Evolutionary conservation across 1,140 invertebrate species (phyloP).

Genomic region (Drosophila virilis): DNA sequence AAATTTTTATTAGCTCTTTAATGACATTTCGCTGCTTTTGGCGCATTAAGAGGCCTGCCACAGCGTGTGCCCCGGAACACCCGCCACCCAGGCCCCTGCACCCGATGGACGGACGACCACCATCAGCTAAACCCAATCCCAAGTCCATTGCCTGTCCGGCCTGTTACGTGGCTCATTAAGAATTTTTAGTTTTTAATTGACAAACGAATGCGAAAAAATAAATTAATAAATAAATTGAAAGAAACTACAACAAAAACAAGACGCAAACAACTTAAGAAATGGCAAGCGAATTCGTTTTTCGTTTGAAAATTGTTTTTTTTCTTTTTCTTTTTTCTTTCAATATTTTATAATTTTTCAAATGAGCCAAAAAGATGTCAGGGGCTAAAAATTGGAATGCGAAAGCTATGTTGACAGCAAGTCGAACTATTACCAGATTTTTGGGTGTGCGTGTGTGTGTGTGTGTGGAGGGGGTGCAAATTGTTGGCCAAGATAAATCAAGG

Average conservation of each 20-base stretch:
- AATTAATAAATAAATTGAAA: slow-evolving; percentile 36
- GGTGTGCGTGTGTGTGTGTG: background rate
- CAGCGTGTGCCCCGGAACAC: background rate
- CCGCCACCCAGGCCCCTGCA: background rate
- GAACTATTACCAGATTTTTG: slow-evolving; percentile 25
- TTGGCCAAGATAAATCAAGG: slow-evolving; percentile 21
- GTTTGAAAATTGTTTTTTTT: background rate
- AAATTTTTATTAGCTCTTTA: slow-evolving; percentile 73
- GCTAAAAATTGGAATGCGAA: slow-evolving; percentile 53
- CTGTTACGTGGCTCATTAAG: slow-evolving; percentile 80
- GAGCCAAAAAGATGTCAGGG: slow-evolving; percentile 56
- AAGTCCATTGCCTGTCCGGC: slow-evolving; percentile 34
- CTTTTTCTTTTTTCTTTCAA: slow-evolving; percentile 31
- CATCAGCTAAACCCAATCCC: background rate
- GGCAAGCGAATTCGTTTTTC: slow-evolving; percentile 26
- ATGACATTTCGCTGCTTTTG: slow-evolving; percentile 70
- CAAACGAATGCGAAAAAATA: slow-evolving; percentile 47
- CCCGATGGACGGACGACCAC: background rate
- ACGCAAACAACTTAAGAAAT: slow-evolving; percentile 11
- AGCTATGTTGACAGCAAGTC: slow-evolving; percentile 51
- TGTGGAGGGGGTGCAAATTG: background rate
- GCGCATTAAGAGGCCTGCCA: slow-evolving; percentile 35
- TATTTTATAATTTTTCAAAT: slow-evolving; percentile 42
- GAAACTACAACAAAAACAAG: slow-evolving; percentile 23
- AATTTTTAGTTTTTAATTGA: slow-evolving; percentile 78